Percentiles rank a stretch among this genome's conserved stretches.
Conservation (phyloP, 2,888 invertebrate genomes). For the Catocala fraxini region DNA sequence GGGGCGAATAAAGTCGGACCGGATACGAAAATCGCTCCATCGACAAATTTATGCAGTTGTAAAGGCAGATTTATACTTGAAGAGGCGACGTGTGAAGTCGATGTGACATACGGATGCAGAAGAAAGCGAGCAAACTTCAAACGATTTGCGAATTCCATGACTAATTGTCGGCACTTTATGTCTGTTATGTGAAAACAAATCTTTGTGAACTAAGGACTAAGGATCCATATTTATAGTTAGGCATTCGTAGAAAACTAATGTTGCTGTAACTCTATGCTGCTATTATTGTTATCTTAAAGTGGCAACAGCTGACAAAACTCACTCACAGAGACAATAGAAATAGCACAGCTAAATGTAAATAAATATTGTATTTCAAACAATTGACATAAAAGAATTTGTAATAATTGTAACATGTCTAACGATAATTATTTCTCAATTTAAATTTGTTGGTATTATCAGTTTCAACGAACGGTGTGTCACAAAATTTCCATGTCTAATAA, state of each 20-base stretch:
- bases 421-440: neutral
- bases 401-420: too few relatives aligned
- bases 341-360: too few relatives aligned
- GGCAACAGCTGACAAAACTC: too few relatives aligned
- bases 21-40: conserved; percentile 82
- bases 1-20: conserved; percentile 71
- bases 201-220: conserved; percentile 22
- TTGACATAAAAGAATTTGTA: too few relatives aligned
- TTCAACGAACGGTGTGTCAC: conserved; percentile 55
- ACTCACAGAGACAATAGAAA: too few relatives aligned
- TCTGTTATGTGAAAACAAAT: conserved; percentile 33
- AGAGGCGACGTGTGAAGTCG: conserved; percentile 74
- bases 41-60: conserved; percentile 86
- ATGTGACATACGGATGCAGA: conserved; percentile 48
- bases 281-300: neutral
- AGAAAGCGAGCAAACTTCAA: conserved; percentile 37
- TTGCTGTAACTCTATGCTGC: conserved; percentile 24
- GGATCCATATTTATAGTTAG: conserved; percentile 24
- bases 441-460: conserved; percentile 2
- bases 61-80: conserved; percentile 80
- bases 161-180: conserved; percentile 42
- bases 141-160: conserved; percentile 38
- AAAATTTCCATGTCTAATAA: conserved; percentile 73
- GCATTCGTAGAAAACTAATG: conserved; percentile 25
- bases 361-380: too few relatives aligned